Base-by-base conservation (phyloP, 2,797 vertebrate genomes). In the Sphenodon punctatus region DNA sequence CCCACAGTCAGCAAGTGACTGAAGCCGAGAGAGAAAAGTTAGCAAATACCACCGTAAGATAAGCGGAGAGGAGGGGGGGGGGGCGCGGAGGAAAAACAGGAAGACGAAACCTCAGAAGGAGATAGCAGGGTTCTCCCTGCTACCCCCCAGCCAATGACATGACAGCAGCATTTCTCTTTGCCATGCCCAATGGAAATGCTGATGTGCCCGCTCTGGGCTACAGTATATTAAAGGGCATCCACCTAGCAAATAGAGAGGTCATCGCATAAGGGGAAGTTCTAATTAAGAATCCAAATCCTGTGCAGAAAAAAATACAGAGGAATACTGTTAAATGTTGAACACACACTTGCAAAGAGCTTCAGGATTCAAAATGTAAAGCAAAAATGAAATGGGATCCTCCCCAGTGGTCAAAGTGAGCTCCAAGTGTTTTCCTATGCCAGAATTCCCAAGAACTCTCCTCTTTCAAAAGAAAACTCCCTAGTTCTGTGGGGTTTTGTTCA, bases 401-500 rank as follows among this genome's bases (percentile, higher is more conserved):
- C 32, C 78, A 48, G 43, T 5, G 63, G 13, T 23, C 61, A 19
- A 38, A 22, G 64, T n/a, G 67, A 4, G 32, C 6, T 39, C 30
- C 60, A 78, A 89, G 45, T 48, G 74, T 4, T 1, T 1, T 30
- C 70, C 9, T 53, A 30, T 22, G 39, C 1, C 59, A 87, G 84
- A 90, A 88, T 36, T n/a, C 72, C 87, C 89, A 75, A 22, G 25
- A 66, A 90, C 74, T 4, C 78, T 13, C 36, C 59, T 80, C 64
- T 73, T 32, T 30, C 8, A 16, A 82, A 58, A 87, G 82, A 91
- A 90, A 82, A 6, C 90, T 78, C 87, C 90, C 78, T 6, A n/a
- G 4, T 9, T 82, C 45, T 19, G 49, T 45, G 84, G 84, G 0
- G 82, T 93, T 93, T 86, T 86, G 78, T 65, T 86, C 51, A 82